phyloP scores from a whole-genome alignment of 2,888 invertebrate species.

The Muscina levida region DNA sequence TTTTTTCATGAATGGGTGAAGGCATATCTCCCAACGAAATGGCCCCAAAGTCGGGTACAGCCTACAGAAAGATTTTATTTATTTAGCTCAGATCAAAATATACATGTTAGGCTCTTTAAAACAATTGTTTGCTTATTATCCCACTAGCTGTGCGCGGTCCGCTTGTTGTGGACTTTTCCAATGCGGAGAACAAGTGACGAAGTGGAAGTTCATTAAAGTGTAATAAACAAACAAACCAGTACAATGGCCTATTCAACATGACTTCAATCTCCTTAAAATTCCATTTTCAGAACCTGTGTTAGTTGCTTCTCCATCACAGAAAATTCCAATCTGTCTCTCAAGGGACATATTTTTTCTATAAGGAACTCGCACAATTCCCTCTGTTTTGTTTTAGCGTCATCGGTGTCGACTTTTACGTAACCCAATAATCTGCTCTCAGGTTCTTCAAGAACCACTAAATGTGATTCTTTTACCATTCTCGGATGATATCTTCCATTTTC shows the following conservation, averaged over 20 bases:
- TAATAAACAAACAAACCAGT: slow-evolving; percentile 46
- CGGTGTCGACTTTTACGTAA: slow-evolving; percentile 6
- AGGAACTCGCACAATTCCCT: slow-evolving; percentile 12
- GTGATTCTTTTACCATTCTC: slow-evolving; percentile 24
- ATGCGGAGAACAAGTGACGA: slow-evolving; percentile 39
- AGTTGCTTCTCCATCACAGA: slow-evolving; percentile 6
- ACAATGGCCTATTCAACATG: slow-evolving; percentile 31
- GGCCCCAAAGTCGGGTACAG: background rate
- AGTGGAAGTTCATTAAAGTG: slow-evolving; percentile 51
- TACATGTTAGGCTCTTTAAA: slow-evolving; percentile 1
- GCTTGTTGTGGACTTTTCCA: slow-evolving; percentile 33
- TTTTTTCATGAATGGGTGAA: background rate
- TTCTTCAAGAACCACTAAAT: slow-evolving; percentile 16
- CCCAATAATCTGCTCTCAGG: slow-evolving; percentile 27
- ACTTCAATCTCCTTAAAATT: slow-evolving; percentile 3
- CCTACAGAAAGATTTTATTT: slow-evolving; percentile 11
- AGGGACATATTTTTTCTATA: slow-evolving; percentile 20
- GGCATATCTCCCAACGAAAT: too few relatives aligned
- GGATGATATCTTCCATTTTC: slow-evolving; percentile 20
- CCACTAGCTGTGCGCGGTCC: slow-evolving; percentile 24
- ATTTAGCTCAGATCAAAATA: slow-evolving; percentile 10
- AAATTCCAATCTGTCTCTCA: slow-evolving; percentile 30
- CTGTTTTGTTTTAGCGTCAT: slow-evolving; percentile 23
- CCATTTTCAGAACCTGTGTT: slow-evolving; percentile 4
- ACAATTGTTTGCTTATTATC: background rate